Evolutionary conservation across 1,140 invertebrate species (phyloP).

Genomic region (Acromyrmex charruanus): DNA sequence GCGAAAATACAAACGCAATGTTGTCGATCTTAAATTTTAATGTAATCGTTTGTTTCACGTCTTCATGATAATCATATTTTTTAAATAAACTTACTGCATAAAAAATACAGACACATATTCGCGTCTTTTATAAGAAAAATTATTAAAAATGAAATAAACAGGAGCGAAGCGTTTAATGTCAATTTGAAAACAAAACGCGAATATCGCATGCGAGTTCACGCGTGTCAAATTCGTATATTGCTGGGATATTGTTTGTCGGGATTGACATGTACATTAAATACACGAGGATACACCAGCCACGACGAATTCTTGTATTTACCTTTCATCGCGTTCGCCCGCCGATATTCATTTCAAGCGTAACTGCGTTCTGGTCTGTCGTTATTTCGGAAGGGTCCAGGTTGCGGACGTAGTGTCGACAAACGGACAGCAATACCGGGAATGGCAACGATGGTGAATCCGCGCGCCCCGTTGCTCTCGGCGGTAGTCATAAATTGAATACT

Average conservation of each 20-base stretch:
- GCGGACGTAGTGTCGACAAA: conserved; percentile 30
- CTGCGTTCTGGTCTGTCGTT: conserved; percentile 66
- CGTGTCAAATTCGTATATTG: neutral
- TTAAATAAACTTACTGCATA: neutral
- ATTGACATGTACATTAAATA: conserved; percentile 37
- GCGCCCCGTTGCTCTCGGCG: conserved; percentile 59
- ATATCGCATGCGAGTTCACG: conserved; percentile 5
- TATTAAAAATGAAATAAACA: neutral
- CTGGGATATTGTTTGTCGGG: neutral
- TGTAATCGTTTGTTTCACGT: neutral
- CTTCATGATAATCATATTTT: neutral
- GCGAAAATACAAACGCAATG: neutral
- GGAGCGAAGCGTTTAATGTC: neutral
- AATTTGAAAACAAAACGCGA: neutral
- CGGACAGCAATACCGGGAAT: conserved; percentile 31
- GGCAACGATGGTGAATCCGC: conserved; percentile 47
- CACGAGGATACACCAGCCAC: conserved; percentile 23
- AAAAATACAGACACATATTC: neutral
- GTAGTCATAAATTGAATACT: conserved; percentile 81
- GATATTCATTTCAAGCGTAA: conserved; percentile 68
- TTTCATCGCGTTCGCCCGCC: conserved; percentile 58
- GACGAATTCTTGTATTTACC: conserved; percentile 62
- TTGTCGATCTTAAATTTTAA: neutral
- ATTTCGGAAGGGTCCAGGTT: conserved; percentile 62
- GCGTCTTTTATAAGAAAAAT: neutral